Evolutionary conservation across 2,888 invertebrate genomes (phyloP).

Genomic region (Andrena dorsata): DNA sequence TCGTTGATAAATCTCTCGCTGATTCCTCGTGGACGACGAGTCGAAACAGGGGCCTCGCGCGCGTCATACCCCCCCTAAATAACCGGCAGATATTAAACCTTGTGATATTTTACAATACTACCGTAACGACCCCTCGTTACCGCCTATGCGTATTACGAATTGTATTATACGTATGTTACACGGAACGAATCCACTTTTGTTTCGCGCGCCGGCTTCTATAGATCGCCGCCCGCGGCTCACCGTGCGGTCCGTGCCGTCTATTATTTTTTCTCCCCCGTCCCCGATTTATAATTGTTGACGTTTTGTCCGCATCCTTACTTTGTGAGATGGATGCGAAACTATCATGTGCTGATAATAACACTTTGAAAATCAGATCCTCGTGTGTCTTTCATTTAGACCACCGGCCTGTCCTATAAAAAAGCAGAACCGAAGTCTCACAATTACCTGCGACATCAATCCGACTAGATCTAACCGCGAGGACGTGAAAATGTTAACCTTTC

Average conservation of each 20-base stretch:
- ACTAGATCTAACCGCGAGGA: too few species aligned
- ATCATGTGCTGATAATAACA: slow-evolving; percentile 84
- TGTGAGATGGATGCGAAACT: slow-evolving; percentile 79
- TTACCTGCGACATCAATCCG: too few species aligned
- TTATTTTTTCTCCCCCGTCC: slow-evolving; percentile 40
- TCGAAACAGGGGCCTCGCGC: slow-evolving; percentile 3
- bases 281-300: slow-evolving; percentile 78
- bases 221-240: slow-evolving; percentile 20
- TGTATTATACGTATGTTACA: slow-evolving; percentile 74
- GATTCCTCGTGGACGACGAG: neutral
- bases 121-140: slow-evolving; percentile 72
- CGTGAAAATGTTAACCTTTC: too few species aligned
- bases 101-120: slow-evolving; percentile 84
- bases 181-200: slow-evolving; percentile 31
- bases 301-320: slow-evolving; percentile 76
- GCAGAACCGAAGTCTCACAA: too few species aligned
- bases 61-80: slow-evolving; percentile 55
- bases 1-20: too few species aligned
- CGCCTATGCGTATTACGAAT: slow-evolving; percentile 80
- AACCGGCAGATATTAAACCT: slow-evolving; percentile 80
- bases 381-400: slow-evolving; percentile 13
- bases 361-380: slow-evolving; percentile 75
- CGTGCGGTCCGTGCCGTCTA: slow-evolving; percentile 23
- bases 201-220: slow-evolving; percentile 34
- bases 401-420: neutral